Base-by-base conservation (phyloP, 2,888 invertebrate genomes). In the Lasioglossum villosulum region DNA sequence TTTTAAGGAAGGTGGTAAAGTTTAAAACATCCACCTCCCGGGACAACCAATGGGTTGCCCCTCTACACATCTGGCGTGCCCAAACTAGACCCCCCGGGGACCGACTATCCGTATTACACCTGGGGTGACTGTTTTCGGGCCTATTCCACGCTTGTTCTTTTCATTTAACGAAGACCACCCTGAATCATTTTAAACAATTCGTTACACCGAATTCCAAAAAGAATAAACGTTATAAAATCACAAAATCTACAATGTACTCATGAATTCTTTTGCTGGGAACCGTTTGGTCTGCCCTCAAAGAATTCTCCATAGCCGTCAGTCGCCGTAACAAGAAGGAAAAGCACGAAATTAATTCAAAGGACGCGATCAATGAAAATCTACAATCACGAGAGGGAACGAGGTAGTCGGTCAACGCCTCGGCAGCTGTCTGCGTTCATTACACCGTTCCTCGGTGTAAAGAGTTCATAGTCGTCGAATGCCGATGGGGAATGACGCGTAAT, bases 401-500 rank as follows among this genome's bases (percentile, higher is more conserved):
- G 19, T 16, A 45, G 45, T 27, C 72, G 30, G 27, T 72, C 45
- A 45, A 72, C 34, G 48, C 34, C 48, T 34, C 48, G n/a, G 30
- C 34, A 73, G 30, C 73, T 52, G 75, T 78, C 37, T 66, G 34
- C 68, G 71, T 85, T 86, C 78, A 78, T 78, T 78, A 82, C 37
- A 76, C 48, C 78, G 59, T 75, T 78, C 73, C 66, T 27, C 70
- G 30, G n/a, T 34, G 80, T 59, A 74, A 74, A 75, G 87, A 74
- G 87, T 86, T 82, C 80, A 80, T 80, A 75, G 80, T 63, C 52
- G 77, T 70, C 75, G 74, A 72, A 83, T 66, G 42, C 78, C 82
- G 77, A 88, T 80, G 74, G 80, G 78, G 75, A 79, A 77, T 74
- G 78, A 80, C 78, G 74, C 78, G 82, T 84, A 84, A 82, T 82